Evolutionary conservation across 2,797 vertebrate species (phyloP), one percentile per base, ranked within the genome.

Genomic region (Sparus aurata): DNA sequence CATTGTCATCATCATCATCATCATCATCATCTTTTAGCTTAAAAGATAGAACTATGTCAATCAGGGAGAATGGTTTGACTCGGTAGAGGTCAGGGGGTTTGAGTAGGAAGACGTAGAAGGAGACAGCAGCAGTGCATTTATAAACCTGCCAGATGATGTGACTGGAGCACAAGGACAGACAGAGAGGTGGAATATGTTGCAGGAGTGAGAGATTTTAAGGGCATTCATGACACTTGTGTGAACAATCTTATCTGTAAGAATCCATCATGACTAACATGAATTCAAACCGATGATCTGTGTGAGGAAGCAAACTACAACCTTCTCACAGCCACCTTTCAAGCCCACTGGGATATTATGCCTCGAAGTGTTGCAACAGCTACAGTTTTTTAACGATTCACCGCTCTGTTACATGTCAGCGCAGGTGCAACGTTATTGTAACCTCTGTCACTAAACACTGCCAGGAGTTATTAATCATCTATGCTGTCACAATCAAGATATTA

Each of bases 101-200:
- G 30, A 22, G 46, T 17, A 54, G 11, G 45, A 53, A 25, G 5
- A 25, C 16, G 34, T 57, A 25, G 30, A 10, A 9, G 18, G 30
- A 18, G 13, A 64, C 54, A 27, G 18, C 61, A 41, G 38, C 27
- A 72, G 41, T 27, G 16, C 38, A 46, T 73, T 50, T 61, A 49
- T 17, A 20, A 49, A 20, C 16, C 17, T 20, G 41, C 4, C 22
- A 57, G 68, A 55, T 47, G 2, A 69, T 30, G 30, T 43, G 58
- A 50, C 22, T 63, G 20, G 12, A 60, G 41, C 25, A 49, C 12
- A 67, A 59, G 47, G 25, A 46, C 2, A 3, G 46, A 46, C n/a
- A 22, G 20, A n/a, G 10, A 60, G 46, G 20, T 46, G 47, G 46
- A 72, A 59, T 22, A 57, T 17, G 43, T 18, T 65, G 45, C 25